Evolutionary conservation across 2,888 invertebrate genomes (phyloP).

Genomic region (Scaptodrosophila latifasciaeformis): DNA sequence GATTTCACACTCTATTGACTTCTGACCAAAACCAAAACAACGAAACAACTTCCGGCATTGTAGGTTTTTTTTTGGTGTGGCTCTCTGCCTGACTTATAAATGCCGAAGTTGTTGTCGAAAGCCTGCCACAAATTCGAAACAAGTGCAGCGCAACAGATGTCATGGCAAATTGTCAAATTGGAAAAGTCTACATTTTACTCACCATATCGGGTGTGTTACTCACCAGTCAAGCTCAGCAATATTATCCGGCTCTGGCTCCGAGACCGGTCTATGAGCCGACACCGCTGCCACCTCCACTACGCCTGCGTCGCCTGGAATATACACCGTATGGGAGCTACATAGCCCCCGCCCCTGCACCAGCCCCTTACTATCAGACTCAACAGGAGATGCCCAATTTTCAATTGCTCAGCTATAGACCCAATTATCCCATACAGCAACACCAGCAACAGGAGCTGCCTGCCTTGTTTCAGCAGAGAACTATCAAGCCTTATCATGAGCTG

Average conservation of each 20-base stretch:
- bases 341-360: slow-evolving; percentile 22
- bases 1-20: slow-evolving; percentile 65
- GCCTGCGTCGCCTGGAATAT: slow-evolving; percentile 43
- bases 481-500: slow-evolving; percentile 47
- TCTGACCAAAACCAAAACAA: slow-evolving; percentile 30
- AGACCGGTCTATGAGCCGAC: slow-evolving; percentile 31
- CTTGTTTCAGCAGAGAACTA: slow-evolving; percentile 36
- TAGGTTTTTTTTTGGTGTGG: slow-evolving; percentile 10
- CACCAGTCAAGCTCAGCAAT: slow-evolving; percentile 29
- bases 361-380: slow-evolving; percentile 45
- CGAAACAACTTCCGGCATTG: slow-evolving; percentile 48
- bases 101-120: slow-evolving; percentile 62
- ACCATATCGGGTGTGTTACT: no score
- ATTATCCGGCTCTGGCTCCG: slow-evolving; percentile 25
- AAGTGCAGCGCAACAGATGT: slow-evolving; percentile 36
- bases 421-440: slow-evolving; percentile 25
- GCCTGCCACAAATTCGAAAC: slow-evolving; percentile 60
- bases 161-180: slow-evolving; percentile 40
- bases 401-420: slow-evolving; percentile 44
- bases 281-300: slow-evolving; percentile 21
- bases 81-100: slow-evolving; percentile 50
- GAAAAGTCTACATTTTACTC: no score
- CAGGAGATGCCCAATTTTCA: slow-evolving; percentile 55
- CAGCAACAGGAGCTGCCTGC: slow-evolving; percentile 21
- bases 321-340: slow-evolving; percentile 12